Conservation (phyloP, 1,140 invertebrate species). For the Aphis gossypii region DNA sequence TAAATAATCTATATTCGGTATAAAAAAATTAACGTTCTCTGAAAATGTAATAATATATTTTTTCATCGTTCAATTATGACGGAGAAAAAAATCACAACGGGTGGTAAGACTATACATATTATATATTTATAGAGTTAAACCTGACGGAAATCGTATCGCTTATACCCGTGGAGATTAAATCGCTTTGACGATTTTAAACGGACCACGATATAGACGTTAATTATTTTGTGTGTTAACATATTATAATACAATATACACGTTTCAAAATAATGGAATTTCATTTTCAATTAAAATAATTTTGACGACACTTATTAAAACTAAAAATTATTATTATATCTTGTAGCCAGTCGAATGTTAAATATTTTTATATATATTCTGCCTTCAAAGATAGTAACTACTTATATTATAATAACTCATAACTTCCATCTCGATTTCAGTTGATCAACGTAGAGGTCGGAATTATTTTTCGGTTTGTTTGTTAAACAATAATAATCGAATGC, state of each 20-base stretch:
- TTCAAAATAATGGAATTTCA: background rate
- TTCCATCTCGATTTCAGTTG: background rate
- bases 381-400: background rate
- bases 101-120: background rate
- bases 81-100: background rate
- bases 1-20: background rate
- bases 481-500: background rate
- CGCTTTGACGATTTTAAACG: background rate
- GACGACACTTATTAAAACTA: background rate
- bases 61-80: background rate
- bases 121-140: background rate
- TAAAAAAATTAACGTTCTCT: background rate
- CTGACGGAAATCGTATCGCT: background rate
- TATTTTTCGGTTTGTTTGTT: background rate
- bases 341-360: background rate
- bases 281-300: background rate
- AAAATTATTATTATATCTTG: background rate
- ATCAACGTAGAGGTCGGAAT: background rate
- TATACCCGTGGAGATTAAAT: background rate
- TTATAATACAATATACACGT: background rate
- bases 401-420: background rate
- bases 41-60: background rate
- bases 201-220: background rate
- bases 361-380: background rate
- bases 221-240: background rate